These are phyloP conservation scores for Chironomus striatipennis DNA, from an alignment of 1,140 invertebrate species.

Conservation along the genomic window DNA sequence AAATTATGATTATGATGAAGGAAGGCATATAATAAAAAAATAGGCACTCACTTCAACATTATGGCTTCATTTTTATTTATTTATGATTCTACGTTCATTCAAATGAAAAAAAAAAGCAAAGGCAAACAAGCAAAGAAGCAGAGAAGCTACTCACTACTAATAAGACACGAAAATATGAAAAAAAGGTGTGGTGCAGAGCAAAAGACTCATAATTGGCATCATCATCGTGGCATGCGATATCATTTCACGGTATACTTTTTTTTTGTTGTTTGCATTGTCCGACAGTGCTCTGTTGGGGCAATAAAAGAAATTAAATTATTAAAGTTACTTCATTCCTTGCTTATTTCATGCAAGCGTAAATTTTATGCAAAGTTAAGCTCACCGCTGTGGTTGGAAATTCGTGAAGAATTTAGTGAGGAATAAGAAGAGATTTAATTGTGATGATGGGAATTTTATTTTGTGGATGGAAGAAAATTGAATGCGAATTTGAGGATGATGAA, in stretches of 20 bases:
- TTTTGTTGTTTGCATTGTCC: neutral
- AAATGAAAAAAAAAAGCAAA: too few species aligned
- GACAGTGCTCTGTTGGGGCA: neutral
- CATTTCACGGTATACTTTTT: neutral
- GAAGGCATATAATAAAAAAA: neutral
- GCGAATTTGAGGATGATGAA: too few species aligned
- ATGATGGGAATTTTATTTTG: too few species aligned
- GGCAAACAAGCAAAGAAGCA: too few species aligned
- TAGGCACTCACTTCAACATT: neutral
- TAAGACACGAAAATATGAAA: neutral
- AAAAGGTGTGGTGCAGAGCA: neutral
- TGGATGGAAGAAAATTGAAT: too few species aligned
- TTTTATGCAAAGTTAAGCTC: too few species aligned
- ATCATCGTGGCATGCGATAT: neutral
- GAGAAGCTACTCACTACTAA: neutral
- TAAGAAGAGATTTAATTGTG: too few species aligned
- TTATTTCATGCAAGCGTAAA: too few species aligned
- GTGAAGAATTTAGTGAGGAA: too few species aligned
- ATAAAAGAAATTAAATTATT: constrained; percentile 15
- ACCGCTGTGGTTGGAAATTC: too few species aligned
- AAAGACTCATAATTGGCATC: neutral
- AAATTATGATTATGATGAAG: neutral
- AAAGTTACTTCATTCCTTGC: neutral
- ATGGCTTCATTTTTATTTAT: constrained; percentile 14
- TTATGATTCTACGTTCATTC: neutral